A percentile compares a stretch with the other conserved stretches of the same genome.
phyloP scores from a whole-genome alignment of 2,797 vertebrate genomes.

The Sebastes hubbsi region DNA sequence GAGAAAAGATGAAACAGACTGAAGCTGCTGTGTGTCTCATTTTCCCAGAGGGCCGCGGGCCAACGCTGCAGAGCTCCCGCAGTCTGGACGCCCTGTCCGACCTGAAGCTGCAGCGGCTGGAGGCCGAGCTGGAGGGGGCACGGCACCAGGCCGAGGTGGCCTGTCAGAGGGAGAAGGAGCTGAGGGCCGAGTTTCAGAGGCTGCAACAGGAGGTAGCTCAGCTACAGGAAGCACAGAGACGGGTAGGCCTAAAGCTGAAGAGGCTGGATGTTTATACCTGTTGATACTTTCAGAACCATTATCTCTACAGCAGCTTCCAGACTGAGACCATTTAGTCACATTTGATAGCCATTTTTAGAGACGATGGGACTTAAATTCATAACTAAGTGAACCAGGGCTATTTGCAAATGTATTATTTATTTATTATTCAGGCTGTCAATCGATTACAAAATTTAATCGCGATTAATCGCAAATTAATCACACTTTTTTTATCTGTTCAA shows the following conservation, averaged over 20 bases:
- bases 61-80: conserved; percentile 83
- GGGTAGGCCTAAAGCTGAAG: conserved; percentile 12
- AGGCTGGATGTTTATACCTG: neutral
- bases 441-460: too few species aligned
- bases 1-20: neutral
- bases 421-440: neutral
- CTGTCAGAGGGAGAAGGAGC: conserved; percentile 87
- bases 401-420: neutral
- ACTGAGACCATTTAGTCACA: neutral
- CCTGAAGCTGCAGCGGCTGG: conserved; percentile 79
- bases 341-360: neutral
- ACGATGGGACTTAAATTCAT: neutral
- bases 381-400: too few species aligned
- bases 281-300: neutral
- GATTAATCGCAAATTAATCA: too few species aligned
- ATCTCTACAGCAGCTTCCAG: neutral
- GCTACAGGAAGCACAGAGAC: conserved; percentile 74
- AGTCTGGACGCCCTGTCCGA: conserved; percentile 83
- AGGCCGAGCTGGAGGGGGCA: conserved; percentile 87
- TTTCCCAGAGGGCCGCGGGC: conserved; percentile 75
- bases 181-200: conserved; percentile 85
- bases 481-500: too few species aligned
- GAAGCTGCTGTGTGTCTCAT: neutral
- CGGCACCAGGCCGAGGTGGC: conserved; percentile 84
- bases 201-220: conserved; percentile 86